Base-by-base conservation (phyloP, 2,797 vertebrate species). In the Rallus crepitans region DNA sequence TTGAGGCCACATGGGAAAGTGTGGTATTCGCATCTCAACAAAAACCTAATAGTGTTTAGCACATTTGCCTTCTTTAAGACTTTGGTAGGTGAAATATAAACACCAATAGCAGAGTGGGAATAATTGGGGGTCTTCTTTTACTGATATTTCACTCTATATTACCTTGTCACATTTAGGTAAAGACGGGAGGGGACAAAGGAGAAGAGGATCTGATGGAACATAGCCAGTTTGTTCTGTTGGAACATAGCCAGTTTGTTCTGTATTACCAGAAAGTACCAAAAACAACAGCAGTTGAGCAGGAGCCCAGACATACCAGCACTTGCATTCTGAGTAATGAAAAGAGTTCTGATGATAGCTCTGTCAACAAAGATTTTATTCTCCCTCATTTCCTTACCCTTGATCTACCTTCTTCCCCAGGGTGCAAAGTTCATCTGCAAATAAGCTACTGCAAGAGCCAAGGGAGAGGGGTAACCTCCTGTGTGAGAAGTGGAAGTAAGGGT, bases 331-430 rank as follows among this genome's bases (percentile, higher is more conserved):
- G 23, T 55, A 61, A 76, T 27, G 33, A 71, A 90, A 85, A 45
- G 12, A 57, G 11, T 13, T 84, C 70, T 52, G 18, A 65, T 4
- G 1, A 69, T 28, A 89, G 64, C 27, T 86, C 57, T 56, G 60
- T 19, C 68, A 82, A 73, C 35, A 87, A 89, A 81, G 14, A 42
- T 75, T 90, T 90, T 82, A 61, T 81, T 71, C 79, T 80, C 28
- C 15, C 7, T 48, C 4, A 52, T 85, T 77, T 85, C 64, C 57
- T 68, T 12, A 39, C 13, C 17, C 35, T 39, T 55, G 55, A 40
- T 15, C 47, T 66, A 63, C 1, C 3, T 76, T 66, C 11, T 19
- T 18, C 42, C 9, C 9, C 53, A 42, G 6, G 35, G 50, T 42
- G 48, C 35, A 80, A 95, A 87, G 64, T 77, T 76, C n/a, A 73